Evolutionary conservation across 1,140 invertebrate species (phyloP).

Genomic region (Pristionchus pacificus): DNA sequence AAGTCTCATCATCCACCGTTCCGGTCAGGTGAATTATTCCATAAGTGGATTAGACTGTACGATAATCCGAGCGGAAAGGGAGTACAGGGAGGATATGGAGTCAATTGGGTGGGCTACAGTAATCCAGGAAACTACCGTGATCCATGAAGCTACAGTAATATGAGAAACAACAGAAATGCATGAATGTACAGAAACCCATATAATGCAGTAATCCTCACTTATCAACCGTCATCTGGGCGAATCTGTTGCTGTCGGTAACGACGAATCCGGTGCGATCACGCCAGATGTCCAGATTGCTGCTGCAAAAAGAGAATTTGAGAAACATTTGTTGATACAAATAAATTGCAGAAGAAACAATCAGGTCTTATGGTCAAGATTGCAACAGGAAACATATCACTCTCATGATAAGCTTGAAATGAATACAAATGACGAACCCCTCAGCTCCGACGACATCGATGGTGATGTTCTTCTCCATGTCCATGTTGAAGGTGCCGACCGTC

Average conservation of each 20-base stretch:
- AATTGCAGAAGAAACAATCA: background rate
- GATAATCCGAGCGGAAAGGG: too few species aligned
- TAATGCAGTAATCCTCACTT: slow-evolving; percentile 11
- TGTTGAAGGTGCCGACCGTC: slow-evolving; percentile 24
- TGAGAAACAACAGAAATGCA: too few species aligned
- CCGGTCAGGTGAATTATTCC: too few species aligned
- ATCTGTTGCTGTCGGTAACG: slow-evolving; percentile 13
- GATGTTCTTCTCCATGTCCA: slow-evolving; percentile 32
- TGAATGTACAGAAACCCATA: too few species aligned
- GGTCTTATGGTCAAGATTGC: background rate
- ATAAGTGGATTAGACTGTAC: too few species aligned
- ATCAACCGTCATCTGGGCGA: background rate
- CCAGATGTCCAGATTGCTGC: slow-evolving; percentile 5
- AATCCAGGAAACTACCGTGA: too few species aligned
- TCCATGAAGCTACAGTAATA: background rate
- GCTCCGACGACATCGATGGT: slow-evolving; percentile 25
- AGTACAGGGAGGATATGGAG: too few species aligned
- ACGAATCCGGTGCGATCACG: slow-evolving; percentile 14
- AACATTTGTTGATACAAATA: background rate
- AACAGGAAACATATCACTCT: background rate
- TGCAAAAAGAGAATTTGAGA: background rate
- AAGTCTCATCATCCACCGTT: too few species aligned
- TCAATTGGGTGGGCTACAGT: too few species aligned
- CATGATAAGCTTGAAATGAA: background rate
- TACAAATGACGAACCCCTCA: background rate